Base-by-base conservation (phyloP, 2,888 invertebrate species). In the Neoscelio sp. region DNA sequence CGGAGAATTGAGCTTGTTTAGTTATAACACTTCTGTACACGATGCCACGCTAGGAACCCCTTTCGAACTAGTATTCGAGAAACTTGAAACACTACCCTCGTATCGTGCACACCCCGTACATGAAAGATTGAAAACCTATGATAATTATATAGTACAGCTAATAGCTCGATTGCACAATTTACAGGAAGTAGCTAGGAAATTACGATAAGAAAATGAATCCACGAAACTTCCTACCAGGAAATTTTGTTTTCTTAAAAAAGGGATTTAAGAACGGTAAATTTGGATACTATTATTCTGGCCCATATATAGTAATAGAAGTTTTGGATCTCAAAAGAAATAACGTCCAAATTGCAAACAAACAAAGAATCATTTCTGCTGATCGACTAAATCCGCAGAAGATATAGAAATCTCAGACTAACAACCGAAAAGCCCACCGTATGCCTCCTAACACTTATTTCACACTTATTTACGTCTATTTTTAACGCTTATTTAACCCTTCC, bases 1-100 rank as follows among this genome's bases (percentile, higher is more conserved):
- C 8, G 18, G 13, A 15, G 7, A 13, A 15, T 5, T 40, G n/a
- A n/a, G 20, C 4, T 7, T 44, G 20, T 44, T 44, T 18, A 20
- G 20, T 20, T 44, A 44, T 44, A 44, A 44, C n/a, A 44, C 44
- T 7, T 20, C n/a, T 18, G 44, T 44, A 1, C 44, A 44, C n/a
- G 44, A 44, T n/a, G 20, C 12, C 1, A 6, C 20, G 12, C 6
- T n/a, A 6, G n/a, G 12, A n/a, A 44, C 44, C 2, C 44, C 44
- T 2, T 20, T 8, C n/a, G 44, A 44, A 20, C 10, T 44, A 8
- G n/a, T 44, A n/a, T 44, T 44, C n/a, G 44, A 20, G 8, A 44
- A n/a, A 18, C 7, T n/a, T 4, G 20, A 18, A 1, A 20, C 10
- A 44, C 7, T 44, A 20, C 44, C 44, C 1, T 20, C 44, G n/a